Evolutionary conservation across 2,888 invertebrate genomes (phyloP).

Genomic region (Villa cingulata): DNA sequence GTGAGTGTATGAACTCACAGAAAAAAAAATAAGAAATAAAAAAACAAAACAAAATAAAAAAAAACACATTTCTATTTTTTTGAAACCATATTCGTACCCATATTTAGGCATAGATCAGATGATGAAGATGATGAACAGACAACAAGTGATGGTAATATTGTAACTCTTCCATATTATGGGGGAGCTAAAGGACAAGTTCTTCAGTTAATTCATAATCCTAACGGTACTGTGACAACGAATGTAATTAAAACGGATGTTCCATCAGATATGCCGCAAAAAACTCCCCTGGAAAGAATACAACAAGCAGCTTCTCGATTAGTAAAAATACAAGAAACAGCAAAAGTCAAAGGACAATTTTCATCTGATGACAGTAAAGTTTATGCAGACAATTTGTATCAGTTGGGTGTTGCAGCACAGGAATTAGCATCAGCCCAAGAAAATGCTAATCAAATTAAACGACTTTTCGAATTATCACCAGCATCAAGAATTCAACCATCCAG

Average conservation of each 20-base stretch:
- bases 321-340: constrained; percentile 47
- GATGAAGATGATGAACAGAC: neutral
- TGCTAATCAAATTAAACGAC: constrained; percentile 40
- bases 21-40: too few relatives aligned
- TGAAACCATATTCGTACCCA: too few relatives aligned
- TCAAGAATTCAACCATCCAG: constrained; percentile 11
- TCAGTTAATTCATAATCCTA: constrained; percentile 42
- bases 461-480: constrained; percentile 25
- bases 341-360: constrained; percentile 38
- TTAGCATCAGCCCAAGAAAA: constrained; percentile 41
- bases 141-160: neutral
- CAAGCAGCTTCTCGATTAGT: constrained; percentile 44
- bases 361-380: constrained; percentile 43
- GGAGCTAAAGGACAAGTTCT: constrained; percentile 56
- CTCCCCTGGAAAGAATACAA: constrained; percentile 35
- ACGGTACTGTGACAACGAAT: constrained; percentile 40
- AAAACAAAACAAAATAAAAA: too few relatives aligned
- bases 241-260: constrained; percentile 26
- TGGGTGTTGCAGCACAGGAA: constrained; percentile 45
- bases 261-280: constrained; percentile 14
- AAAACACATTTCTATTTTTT: too few relatives aligned
- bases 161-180: constrained; percentile 50
- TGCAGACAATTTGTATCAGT: constrained; percentile 41
- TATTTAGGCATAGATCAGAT: constrained; percentile 1
- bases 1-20: too few relatives aligned